Percentiles rank a stretch among this genome's conserved stretches.
These are phyloP conservation scores for Anolis carolinensis DNA, from an alignment of 2,113 vertebrate species.

Conservation along the genomic window DNA sequence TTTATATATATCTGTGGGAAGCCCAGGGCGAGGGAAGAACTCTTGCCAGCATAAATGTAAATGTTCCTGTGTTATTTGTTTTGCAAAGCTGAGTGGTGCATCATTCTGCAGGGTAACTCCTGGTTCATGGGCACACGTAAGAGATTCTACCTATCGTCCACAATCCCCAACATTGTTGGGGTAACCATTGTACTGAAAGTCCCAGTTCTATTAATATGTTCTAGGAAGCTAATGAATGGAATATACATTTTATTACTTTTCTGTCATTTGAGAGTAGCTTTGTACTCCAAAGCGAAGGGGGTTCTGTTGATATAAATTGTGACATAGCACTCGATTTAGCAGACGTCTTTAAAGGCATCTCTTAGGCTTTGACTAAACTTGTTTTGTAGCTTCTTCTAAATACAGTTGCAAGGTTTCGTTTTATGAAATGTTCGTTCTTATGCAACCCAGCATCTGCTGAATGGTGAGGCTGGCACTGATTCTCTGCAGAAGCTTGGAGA, in stretches of 20 bases:
- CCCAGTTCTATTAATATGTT: background rate
- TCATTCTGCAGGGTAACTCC: too few relatives aligned
- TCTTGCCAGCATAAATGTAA: too few relatives aligned
- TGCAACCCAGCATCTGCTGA: background rate
- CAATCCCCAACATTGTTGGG: too few relatives aligned
- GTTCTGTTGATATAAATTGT: background rate
- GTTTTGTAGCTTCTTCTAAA: background rate
- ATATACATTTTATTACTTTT: background rate
- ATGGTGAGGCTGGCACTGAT: background rate
- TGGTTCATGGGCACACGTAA: too few relatives aligned
- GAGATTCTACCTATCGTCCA: too few relatives aligned
- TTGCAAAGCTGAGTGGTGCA: too few relatives aligned
- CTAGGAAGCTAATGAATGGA: background rate
- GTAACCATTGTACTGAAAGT: too few relatives aligned
- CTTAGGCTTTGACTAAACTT: background rate
- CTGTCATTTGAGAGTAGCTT: background rate
- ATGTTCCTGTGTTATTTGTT: too few relatives aligned
- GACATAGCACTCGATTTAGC: background rate
- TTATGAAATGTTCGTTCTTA: background rate
- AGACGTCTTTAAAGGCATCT: background rate
- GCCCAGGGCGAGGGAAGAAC: too few relatives aligned
- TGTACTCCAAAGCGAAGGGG: background rate
- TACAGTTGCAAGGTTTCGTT: background rate
- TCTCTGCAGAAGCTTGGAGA: background rate
- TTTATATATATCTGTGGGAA: too few relatives aligned